phyloP scores from a whole-genome alignment of 1,140 invertebrate genomes.

The Globodera ellingtonae region DNA sequence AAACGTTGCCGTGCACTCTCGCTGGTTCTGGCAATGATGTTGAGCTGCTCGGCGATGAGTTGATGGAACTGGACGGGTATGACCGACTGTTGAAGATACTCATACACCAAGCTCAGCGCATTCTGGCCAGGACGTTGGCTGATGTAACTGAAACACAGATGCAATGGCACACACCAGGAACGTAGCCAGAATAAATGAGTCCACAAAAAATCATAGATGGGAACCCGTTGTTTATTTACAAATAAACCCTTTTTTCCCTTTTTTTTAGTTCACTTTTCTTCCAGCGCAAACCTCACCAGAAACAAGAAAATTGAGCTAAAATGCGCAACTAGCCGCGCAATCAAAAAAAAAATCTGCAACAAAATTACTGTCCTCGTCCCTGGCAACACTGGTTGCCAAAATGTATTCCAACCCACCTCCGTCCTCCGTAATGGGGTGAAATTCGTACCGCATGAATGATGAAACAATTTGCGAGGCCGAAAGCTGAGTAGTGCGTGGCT shows the following conservation, averaged over 20 bases:
- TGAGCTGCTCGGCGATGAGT: neutral
- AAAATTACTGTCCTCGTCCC: no score
- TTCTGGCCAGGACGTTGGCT: neutral
- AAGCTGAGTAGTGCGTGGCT: neutral
- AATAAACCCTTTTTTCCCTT: no score
- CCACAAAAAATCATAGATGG: neutral
- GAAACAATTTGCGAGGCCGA: conserved; percentile 7
- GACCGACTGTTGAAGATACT: neutral
- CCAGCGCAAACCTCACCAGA: no score
- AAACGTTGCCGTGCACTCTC: neutral
- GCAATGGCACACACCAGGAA: neutral
- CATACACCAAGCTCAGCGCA: neutral
- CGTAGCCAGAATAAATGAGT: neutral
- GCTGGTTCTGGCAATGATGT: neutral
- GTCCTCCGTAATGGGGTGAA: neutral
- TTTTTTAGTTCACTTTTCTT: no score
- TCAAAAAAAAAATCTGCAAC: no score
- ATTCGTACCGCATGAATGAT: conserved; percentile 21
- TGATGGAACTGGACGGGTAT: neutral
- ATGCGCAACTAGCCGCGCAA: no score
- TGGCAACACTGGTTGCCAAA: no score
- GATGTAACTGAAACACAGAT: neutral
- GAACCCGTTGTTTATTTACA: no score
- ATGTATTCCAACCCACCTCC: no score
- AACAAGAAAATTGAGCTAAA: no score